phyloP scores from a whole-genome alignment of 2,888 invertebrate genomes.

The Hofmannophila pseudospretella region DNA sequence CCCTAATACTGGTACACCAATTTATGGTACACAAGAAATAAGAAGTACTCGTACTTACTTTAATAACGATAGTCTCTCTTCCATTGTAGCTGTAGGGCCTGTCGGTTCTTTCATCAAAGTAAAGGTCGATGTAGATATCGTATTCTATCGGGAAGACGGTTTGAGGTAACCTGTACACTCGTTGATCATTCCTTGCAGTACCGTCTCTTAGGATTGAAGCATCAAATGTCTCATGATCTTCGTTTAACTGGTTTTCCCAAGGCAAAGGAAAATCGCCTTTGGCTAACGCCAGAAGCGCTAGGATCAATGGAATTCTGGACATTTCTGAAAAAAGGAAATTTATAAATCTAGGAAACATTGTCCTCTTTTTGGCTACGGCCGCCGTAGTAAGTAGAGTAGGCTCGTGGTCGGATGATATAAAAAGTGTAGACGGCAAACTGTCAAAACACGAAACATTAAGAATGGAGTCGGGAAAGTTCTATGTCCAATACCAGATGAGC shows the following conservation, averaged over 20 bases:
- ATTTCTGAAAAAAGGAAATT: conserved; percentile 35
- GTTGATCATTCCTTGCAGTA: conserved; percentile 28
- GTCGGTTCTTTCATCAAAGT: conserved; percentile 49
- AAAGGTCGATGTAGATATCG: conserved; percentile 58
- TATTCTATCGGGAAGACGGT: conserved; percentile 58
- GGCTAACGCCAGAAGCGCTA: conserved; percentile 31
- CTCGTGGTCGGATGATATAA: no score
- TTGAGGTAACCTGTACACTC: conserved; percentile 49
- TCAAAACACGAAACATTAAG: no score
- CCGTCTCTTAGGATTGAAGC: background rate
- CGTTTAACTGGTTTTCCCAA: conserved; percentile 46
- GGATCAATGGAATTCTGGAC: conserved; percentile 28
- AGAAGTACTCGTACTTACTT: no score
- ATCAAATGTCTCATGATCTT: conserved; percentile 18
- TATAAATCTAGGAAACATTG: no score
- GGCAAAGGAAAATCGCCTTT: conserved; percentile 42
- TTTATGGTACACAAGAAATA: no score
- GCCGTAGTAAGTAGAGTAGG: no score
- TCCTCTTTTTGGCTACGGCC: no score
- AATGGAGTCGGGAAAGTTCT: no score
- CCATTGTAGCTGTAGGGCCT: conserved; percentile 61
- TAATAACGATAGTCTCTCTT: conserved; percentile 42
- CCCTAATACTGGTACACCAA: no score
- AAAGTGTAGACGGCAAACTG: no score
- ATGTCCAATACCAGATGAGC: no score